phyloP scores from a whole-genome alignment of 1,140 invertebrate species.

The Marisa cornuarietis region DNA sequence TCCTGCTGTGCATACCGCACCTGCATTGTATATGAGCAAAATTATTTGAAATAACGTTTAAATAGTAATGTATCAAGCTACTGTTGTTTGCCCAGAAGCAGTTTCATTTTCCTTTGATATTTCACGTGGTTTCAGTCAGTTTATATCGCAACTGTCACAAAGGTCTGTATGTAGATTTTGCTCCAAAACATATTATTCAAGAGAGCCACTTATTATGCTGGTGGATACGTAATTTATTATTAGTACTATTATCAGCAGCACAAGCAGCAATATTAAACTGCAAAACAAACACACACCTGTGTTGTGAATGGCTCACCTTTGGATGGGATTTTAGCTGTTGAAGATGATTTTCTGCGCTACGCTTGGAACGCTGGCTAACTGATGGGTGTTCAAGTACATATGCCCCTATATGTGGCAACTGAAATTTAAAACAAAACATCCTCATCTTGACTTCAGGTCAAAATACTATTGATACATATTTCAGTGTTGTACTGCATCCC shows the following conservation, averaged over 20 bases:
- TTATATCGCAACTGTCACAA: too few species aligned
- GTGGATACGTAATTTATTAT: too few species aligned
- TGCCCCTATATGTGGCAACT: slow-evolving; percentile 32
- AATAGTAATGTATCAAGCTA: not conserved
- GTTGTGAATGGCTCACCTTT: slow-evolving; percentile 30
- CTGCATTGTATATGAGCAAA: slow-evolving; percentile 28
- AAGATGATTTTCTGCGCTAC: slow-evolving; percentile 41
- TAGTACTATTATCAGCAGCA: too few species aligned
- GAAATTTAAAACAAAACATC: slow-evolving; percentile 4
- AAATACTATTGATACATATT: too few species aligned
- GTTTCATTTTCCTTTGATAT: too few species aligned
- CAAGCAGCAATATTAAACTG: not conserved
- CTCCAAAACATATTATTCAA: too few species aligned
- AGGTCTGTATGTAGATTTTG: too few species aligned
- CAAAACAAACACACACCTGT: not conserved
- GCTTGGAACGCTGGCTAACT: slow-evolving; percentile 40
- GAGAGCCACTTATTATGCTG: too few species aligned
- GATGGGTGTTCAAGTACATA: slow-evolving; percentile 36
- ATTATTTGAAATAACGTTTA: not conserved
- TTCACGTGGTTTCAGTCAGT: too few species aligned
- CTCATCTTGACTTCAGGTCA: too few species aligned
- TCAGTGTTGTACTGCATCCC: too few species aligned
- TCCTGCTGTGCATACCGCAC: slow-evolving; percentile 57
- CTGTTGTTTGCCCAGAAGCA: too few species aligned
- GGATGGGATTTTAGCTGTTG: slow-evolving; percentile 34